A percentile compares a stretch with the other conserved stretches of the same genome.
Conservation (phyloP, 2,888 invertebrate genomes). For the Pollenia angustigena region DNA sequence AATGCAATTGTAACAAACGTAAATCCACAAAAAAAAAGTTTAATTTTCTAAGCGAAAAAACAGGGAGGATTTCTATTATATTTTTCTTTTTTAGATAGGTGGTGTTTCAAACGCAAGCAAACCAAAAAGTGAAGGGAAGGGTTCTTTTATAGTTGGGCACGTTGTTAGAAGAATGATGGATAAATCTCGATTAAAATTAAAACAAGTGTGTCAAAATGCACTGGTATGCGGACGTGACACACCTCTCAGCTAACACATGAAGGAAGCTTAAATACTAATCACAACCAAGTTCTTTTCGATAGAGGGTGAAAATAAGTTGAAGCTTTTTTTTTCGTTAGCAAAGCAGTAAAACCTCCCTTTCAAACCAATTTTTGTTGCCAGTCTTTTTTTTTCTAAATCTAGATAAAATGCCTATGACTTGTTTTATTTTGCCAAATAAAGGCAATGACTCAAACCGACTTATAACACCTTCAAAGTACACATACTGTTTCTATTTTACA, state of each 20-base stretch:
- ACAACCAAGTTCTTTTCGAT: slow-evolving; percentile 23
- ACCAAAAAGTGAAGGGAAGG: slow-evolving; percentile 1
- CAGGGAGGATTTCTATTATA: slow-evolving; percentile 40
- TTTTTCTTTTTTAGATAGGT: slow-evolving; percentile 1
- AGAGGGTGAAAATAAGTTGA: slow-evolving; percentile 56
- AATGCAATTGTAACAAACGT: slow-evolving; percentile 57
- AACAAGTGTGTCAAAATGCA: slow-evolving; percentile 64
- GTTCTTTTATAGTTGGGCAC: slow-evolving; percentile 29
- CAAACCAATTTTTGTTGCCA: background rate
- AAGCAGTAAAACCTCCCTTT: slow-evolving; percentile 26
- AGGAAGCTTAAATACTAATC: slow-evolving; percentile 54
- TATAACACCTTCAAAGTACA: slow-evolving; percentile 66
- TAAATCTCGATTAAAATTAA: slow-evolving; percentile 61
- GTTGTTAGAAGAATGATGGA: slow-evolving; percentile 44
- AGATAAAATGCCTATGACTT: slow-evolving; percentile 36
- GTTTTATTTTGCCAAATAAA: slow-evolving; percentile 54
- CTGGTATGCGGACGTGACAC: slow-evolving; percentile 57
- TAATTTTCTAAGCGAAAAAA: slow-evolving; percentile 8
- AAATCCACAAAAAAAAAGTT: slow-evolving; percentile 8
- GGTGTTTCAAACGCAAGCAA: background rate
- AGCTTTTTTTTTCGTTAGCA: slow-evolving; percentile 33
- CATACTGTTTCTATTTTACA: background rate
- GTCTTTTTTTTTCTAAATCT: slow-evolving; percentile 41
- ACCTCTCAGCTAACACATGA: slow-evolving; percentile 40
- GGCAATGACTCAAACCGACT: slow-evolving; percentile 68